phyloP scores from a whole-genome alignment of 2,888 invertebrate genomes.

The Colletes collaris region DNA sequence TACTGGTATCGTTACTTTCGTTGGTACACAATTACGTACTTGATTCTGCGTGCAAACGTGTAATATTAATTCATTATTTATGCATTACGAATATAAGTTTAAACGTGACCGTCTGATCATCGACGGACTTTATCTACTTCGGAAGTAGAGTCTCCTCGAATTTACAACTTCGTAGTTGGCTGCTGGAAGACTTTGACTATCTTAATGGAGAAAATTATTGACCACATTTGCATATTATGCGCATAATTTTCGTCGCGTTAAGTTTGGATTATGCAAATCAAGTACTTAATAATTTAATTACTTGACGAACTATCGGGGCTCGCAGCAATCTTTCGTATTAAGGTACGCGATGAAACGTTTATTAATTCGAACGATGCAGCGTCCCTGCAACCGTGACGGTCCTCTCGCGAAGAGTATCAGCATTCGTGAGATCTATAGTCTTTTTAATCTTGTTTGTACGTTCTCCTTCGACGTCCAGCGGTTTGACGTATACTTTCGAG shows the following conservation, averaged over 20 bases:
- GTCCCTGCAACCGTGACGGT: too few species aligned
- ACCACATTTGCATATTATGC: conserved; percentile 6
- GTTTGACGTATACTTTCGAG: too few species aligned
- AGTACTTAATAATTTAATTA: conserved; percentile 6
- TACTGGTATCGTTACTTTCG: not conserved
- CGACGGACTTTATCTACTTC: not conserved
- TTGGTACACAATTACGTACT: too few species aligned
- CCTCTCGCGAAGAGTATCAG: too few species aligned
- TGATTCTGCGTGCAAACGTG: not conserved
- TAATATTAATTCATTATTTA: too few species aligned
- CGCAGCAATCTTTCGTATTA: not conserved
- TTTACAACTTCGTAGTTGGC: not conserved
- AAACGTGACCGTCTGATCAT: not conserved
- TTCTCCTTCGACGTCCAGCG: too few species aligned
- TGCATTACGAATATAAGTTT: not conserved
- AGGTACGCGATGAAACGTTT: not conserved
- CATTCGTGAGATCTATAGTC: too few species aligned
- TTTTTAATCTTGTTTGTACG: too few species aligned
- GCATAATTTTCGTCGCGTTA: not conserved
- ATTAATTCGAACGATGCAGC: too few species aligned
- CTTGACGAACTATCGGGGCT: not conserved
- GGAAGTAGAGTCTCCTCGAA: not conserved
- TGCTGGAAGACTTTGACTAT: not conserved
- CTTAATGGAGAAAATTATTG: not conserved
- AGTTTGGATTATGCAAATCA: conserved; percentile 1